Percentiles rank a stretch among this genome's conserved stretches.
Evolutionary conservation across 2,797 vertebrate species (phyloP).

Genomic region (Cephalopachus bancanus): DNA sequence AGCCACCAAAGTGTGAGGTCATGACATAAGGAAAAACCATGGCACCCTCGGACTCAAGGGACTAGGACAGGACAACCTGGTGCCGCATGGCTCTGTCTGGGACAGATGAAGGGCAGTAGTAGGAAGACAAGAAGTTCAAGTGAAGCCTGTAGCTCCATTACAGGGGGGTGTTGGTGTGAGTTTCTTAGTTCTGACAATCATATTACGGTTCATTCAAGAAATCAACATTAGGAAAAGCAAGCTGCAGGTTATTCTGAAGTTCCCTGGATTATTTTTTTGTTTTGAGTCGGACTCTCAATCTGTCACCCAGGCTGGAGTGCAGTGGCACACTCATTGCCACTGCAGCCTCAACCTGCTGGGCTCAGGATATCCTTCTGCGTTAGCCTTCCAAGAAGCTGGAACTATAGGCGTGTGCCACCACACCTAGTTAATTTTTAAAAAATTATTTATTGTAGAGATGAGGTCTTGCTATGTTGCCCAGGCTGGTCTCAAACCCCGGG

Average conservation of each 20-base stretch:
- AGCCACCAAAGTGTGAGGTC: background rate
- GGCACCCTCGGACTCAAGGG: background rate
- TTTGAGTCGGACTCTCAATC: too few relatives aligned
- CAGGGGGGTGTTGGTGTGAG: too few relatives aligned
- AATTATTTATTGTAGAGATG: too few relatives aligned
- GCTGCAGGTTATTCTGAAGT: background rate
- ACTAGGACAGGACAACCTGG: background rate
- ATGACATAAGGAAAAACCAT: background rate
- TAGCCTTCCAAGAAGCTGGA: too few relatives aligned
- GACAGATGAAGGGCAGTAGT: background rate
- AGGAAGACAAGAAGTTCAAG: background rate
- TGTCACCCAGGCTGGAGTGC: too few relatives aligned
- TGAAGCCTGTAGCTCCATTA: background rate
- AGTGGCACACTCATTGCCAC: too few relatives aligned
- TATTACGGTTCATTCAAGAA: fast-evolving
- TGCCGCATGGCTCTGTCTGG: fast-evolving
- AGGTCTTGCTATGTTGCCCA: too few relatives aligned
- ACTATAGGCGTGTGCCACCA: too few relatives aligned
- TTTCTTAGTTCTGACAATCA: background rate
- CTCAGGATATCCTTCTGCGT: too few relatives aligned
- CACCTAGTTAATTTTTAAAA: too few relatives aligned
- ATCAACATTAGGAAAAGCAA: background rate
- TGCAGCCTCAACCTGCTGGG: too few relatives aligned
- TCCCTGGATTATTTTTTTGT: background rate
- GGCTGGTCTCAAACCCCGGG: too few relatives aligned